Base-by-base conservation (phyloP, 1,140 invertebrate species). In the Meteorus sp. region DNA sequence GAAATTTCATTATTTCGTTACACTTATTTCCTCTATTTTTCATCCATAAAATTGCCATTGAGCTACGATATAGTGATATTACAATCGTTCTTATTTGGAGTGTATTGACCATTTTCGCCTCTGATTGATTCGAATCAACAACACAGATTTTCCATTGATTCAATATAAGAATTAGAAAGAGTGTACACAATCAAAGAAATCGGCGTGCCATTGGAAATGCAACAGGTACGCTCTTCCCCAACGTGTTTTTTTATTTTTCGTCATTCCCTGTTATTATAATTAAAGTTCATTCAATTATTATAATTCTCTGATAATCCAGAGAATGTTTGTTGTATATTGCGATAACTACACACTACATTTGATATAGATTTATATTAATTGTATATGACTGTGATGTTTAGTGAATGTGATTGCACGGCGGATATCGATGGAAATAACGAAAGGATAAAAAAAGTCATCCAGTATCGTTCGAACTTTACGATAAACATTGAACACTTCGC, bases 181-280 rank as follows among this genome's bases (percentile, higher is more conserved):
- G n/a, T n/a, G n/a, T n/a, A n/a, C n/a, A n/a, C n/a, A 59, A 65
- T 60, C 64, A 59, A 71, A 59, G 60, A 55, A 45, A 51, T 65
- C 59, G 63, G 61, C 60, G 52, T 72, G 67, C 72, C 76, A 74
- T 51, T 76, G 74, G 74, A 78, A 77, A 78, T 78, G 74, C 75
- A 78, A 77, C 72, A 56, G 25, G 20, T 11, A n/a, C 15, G 25
- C 43, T 44, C n/a, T 29, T 55, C 11, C 19, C n/a, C n/a, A n/a
- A 31, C 11, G 20, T 3, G 44, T 55, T 29, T n/a, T 48, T 52
- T 52, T 35, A 15, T 15, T 8, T 31, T 31, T 31, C 2, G 2
- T 13, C 13, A 17, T 56, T 23, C n/a, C 13, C 19, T 9, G 15
- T n/a, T 35, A 23, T 22, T 9, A 6, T 22, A 22, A 52, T 20